Evolutionary conservation across 2,888 invertebrate genomes (phyloP).

Genomic region (Anthophora plumipes): DNA sequence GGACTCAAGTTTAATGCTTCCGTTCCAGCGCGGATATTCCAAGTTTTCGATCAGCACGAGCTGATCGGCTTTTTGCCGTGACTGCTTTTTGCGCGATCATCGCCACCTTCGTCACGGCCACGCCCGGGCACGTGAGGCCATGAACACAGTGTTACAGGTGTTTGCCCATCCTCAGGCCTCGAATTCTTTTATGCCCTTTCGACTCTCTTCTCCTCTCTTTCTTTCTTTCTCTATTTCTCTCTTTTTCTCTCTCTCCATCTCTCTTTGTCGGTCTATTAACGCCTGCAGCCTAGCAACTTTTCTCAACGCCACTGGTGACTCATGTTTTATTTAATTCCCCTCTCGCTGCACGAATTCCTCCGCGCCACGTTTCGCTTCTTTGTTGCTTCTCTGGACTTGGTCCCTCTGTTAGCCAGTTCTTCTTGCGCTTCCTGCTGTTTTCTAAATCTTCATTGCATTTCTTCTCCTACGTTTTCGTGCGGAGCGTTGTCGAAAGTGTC

Average conservation of each 20-base stretch:
- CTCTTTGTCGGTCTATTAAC: conserved; percentile 53
- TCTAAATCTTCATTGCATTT: neutral
- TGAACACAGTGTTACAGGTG: conserved; percentile 79
- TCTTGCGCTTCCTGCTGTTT: conserved; percentile 9
- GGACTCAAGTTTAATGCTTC: conserved; percentile 68
- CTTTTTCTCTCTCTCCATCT: neutral
- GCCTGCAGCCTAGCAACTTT: conserved; percentile 35
- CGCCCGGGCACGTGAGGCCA: conserved; percentile 81
- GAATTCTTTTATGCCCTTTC: conserved; percentile 59
- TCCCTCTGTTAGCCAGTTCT: neutral
- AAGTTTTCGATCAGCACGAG: conserved; percentile 78
- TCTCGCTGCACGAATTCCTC: conserved; percentile 31
- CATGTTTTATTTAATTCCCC: conserved; percentile 54
- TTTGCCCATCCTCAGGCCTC: conserved; percentile 71
- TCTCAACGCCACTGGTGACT: conserved; percentile 35
- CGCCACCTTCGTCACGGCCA: conserved; percentile 80
- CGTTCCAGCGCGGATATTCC: conserved; percentile 71
- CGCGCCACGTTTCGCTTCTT: conserved; percentile 14
- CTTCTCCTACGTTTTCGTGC: neutral
- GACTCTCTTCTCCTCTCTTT: conserved; percentile 10
- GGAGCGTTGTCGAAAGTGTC: too few species aligned
- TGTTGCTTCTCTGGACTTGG: neutral
- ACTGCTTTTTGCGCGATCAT: conserved; percentile 76
- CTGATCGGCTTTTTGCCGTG: conserved; percentile 74
- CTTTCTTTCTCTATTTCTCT: neutral